Percentiles rank a stretch among this genome's conserved stretches.
phyloP scores from a whole-genome alignment of 2,113 vertebrate genomes.

The Typhlomys cinereus region DNA sequence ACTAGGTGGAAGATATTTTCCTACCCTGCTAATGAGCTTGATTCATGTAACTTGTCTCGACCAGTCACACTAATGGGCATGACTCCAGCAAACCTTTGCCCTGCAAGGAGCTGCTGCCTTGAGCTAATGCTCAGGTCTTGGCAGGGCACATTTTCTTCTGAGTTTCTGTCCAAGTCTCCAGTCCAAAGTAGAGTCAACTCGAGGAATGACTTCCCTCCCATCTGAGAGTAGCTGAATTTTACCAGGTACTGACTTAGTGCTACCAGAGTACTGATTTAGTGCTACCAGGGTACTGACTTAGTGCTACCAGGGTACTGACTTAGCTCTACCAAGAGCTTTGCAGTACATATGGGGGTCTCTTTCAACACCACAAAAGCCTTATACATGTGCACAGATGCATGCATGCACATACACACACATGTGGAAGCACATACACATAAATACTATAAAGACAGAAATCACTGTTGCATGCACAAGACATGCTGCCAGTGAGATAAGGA shows the following conservation, averaged over 20 bases:
- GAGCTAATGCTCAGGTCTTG: background rate
- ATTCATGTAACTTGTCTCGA: background rate
- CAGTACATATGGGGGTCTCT: background rate
- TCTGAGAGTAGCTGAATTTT: background rate
- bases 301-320: background rate
- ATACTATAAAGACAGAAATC: too few species aligned
- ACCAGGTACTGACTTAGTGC: background rate
- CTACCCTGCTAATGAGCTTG: background rate
- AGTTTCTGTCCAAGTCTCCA: background rate
- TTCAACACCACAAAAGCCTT: background rate
- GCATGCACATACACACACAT: background rate
- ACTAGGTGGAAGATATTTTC: background rate
- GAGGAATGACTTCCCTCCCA: background rate
- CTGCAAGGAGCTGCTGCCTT: background rate
- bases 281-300: background rate
- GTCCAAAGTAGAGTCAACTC: background rate
- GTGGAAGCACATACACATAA: rapidly evolving
- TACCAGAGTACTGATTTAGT: background rate
- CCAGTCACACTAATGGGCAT: background rate
- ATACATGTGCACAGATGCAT: background rate
- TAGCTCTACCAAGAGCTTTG: too few species aligned
- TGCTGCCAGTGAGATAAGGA: background rate
- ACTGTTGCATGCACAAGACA: background rate
- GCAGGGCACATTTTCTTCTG: background rate
- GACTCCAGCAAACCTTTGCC: background rate